These are phyloP conservation scores for Coregonus sp. DNA, from an alignment of 2,797 vertebrate species.

Conservation along the genomic window DNA sequence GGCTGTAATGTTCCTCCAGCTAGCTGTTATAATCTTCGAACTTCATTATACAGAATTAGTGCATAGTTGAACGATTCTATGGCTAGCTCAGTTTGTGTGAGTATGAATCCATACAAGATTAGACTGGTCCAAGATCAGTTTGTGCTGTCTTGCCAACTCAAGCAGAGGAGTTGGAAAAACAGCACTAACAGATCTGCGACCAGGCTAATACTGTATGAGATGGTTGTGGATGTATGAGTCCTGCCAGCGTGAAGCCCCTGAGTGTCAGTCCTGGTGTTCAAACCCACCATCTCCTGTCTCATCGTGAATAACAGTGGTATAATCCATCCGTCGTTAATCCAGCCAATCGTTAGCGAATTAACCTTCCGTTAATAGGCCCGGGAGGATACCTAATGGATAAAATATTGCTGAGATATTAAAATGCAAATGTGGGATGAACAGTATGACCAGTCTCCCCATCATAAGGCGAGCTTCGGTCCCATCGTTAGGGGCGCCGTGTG, in stretches of 20 bases:
- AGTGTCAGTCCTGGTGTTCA: constrained; percentile 23
- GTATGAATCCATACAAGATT: too few species aligned
- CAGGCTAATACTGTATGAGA: too few species aligned
- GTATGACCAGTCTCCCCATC: background rate
- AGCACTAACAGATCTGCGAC: too few species aligned
- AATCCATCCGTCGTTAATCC: constrained; percentile 69
- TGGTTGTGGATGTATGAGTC: constrained; percentile 13
- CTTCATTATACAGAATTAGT: too few species aligned
- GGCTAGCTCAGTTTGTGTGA: too few species aligned
- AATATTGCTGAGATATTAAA: constrained; percentile 67
- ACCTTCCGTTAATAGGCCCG: constrained; percentile 47
- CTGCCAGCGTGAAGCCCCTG: constrained; percentile 40
- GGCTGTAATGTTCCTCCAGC: constrained; percentile 36
- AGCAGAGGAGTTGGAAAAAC: too few species aligned
- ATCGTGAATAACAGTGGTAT: constrained; percentile 47
- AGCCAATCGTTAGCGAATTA: too few species aligned
- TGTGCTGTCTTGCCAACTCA: too few species aligned
- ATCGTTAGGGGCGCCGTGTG: constrained; percentile 12
- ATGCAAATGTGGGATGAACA: constrained; percentile 53
- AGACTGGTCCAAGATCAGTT: too few species aligned
- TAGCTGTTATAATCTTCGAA: constrained; percentile 28
- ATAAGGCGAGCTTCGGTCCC: constrained; percentile 28
- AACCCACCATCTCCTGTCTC: constrained; percentile 23
- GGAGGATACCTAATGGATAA: constrained; percentile 56
- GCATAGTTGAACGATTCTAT: too few species aligned